Evolutionary conservation across 2,797 vertebrate genomes (phyloP), one percentile per base, ranked within the genome.

Genomic region (Tenualosa thibaudeaui): DNA sequence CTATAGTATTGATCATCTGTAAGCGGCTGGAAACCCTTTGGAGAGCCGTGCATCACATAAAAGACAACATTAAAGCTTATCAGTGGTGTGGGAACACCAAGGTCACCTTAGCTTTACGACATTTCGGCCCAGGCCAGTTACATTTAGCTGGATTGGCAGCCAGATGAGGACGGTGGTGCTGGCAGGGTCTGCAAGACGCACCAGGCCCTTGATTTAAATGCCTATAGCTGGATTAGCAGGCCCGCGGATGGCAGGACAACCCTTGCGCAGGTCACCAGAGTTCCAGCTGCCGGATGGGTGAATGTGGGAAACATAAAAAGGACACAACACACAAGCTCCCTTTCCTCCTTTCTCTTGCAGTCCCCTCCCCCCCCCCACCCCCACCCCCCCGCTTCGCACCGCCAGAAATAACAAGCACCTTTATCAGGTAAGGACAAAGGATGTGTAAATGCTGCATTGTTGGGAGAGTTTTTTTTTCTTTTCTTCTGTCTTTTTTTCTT

Each of bases 61-160:
- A 93, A 94, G 90, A 90, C 87, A 92, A 93, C 90, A 91, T 90
- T 93, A 93, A 51, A 89, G 92, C 91, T 93, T 92, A 93, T 93
- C 93, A 90, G 91, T 87, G 43, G 88, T 75, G 93, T 88, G 90
- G 90, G 90, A 93, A 91, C 86, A 85, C 15, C 90, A 93, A 91
- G 91, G 91, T 93, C 91, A 94, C 93, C 92, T 93, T 91, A 87
- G 85, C 87, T 93, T 94, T 92, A 93, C 83, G 85, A 86, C 89
- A 88, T 91, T 90, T 84, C 51, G 84, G 88, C 90, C 84, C 84
- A 75, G 89, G 71, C 86, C 87, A 82, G 88, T 85, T 87, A 87
- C 88, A 91, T 91, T 92, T 91, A 92, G 87, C 85, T n/a, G 62
- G 89, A 91, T 88, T 85, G 87, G 82, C 68, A 85, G 49, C 82